These are phyloP conservation scores for Isoperla grammatica DNA, from an alignment of 2,888 invertebrate genomes.

Conservation along the genomic window DNA sequence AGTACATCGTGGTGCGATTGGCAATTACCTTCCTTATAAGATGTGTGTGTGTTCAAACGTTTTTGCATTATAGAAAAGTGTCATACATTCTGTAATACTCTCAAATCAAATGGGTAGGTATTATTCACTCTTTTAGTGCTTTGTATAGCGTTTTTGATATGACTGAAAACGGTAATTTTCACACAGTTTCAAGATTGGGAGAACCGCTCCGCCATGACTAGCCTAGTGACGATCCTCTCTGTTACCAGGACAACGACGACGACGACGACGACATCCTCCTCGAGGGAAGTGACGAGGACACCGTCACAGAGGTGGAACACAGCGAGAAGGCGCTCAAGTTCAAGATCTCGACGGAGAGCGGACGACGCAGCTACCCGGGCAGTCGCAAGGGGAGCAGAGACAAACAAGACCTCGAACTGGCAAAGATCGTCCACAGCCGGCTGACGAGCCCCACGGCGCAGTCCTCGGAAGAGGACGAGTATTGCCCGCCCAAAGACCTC, in stretches of 20 bases:
- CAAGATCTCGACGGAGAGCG: slow-evolving; percentile 64
- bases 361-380: slow-evolving; percentile 60
- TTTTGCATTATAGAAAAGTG: too few species aligned
- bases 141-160: too few species aligned
- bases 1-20: too few species aligned
- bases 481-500: slow-evolving; percentile 34
- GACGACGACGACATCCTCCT: slow-evolving; percentile 31
- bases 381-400: slow-evolving; percentile 63
- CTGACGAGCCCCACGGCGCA: slow-evolving; percentile 38
- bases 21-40: too few species aligned
- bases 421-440: slow-evolving; percentile 46
- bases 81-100: too few species aligned
- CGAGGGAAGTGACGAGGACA: slow-evolving; percentile 44
- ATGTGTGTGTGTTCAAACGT: too few species aligned
- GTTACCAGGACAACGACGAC: slow-evolving; percentile 43
- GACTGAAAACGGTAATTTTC: too few species aligned
- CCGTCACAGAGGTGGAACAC: slow-evolving; percentile 60
- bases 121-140: too few species aligned
- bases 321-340: slow-evolving; percentile 69
- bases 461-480: slow-evolving; percentile 34
- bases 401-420: slow-evolving; percentile 45
- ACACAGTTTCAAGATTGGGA: too few species aligned
- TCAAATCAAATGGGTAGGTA: too few species aligned
- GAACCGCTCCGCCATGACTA: too few species aligned
- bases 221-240: too few species aligned